Evolutionary conservation across 2,888 invertebrate genomes (phyloP).

Genomic region (Tetragonula carbonaria): DNA sequence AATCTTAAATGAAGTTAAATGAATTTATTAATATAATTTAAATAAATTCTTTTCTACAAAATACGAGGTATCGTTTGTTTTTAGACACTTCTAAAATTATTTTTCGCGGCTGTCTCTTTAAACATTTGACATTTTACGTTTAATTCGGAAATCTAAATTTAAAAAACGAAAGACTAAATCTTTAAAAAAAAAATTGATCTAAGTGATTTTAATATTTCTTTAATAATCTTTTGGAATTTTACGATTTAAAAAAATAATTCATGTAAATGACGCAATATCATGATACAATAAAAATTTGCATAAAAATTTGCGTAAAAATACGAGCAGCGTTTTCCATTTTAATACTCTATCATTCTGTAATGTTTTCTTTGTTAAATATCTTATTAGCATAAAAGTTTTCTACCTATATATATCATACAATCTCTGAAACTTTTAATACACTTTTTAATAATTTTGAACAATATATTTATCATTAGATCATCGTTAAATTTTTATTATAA

Average conservation of each 20-base stretch:
- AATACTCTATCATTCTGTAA: background rate
- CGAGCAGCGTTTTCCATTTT: conserved; percentile 15
- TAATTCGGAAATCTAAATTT: background rate
- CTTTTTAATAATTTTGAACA: background rate
- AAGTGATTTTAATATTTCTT: background rate
- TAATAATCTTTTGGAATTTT: background rate
- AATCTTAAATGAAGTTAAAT: conserved; percentile 19
- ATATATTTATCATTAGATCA: background rate
- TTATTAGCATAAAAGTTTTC: background rate
- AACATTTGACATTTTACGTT: background rate
- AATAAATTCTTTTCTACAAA: background rate
- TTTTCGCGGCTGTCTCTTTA: background rate
- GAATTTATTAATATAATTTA: background rate
- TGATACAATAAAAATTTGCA: conserved; percentile 32
- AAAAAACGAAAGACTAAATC: background rate
- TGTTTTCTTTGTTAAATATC: background rate
- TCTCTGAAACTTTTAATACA: background rate
- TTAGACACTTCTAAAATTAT: background rate
- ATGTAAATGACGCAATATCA: conserved; percentile 27
- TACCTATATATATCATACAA: background rate
- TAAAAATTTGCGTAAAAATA: conserved; percentile 10
- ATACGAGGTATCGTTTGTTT: background rate
- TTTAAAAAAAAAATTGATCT: too few relatives aligned
- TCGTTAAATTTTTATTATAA: too few relatives aligned
- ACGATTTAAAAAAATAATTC: conserved; percentile 16